Conservation (phyloP, 2,113 vertebrate species). For the Mastomys natalensis region DNA sequence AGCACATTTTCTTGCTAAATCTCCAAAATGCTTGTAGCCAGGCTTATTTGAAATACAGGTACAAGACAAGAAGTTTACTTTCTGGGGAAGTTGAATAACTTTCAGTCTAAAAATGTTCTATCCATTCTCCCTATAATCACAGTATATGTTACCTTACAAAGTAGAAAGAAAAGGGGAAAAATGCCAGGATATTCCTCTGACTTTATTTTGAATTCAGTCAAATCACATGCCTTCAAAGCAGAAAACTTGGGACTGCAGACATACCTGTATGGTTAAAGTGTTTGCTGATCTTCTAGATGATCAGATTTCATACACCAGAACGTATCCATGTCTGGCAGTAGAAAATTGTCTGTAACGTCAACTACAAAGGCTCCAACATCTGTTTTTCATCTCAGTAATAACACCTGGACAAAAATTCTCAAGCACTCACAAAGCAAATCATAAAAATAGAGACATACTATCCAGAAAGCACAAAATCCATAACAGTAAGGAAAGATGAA, state of each 20-base stretch:
- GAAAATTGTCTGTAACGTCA: background rate
- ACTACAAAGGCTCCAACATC: background rate
- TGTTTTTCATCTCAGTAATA: background rate
- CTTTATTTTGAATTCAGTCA: background rate
- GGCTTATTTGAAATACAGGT: background rate
- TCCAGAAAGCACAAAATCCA: background rate
- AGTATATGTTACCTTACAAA: background rate
- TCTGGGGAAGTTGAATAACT: background rate
- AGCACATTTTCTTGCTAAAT: conserved; percentile 15
- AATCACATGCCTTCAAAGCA: background rate
- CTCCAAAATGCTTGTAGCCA: background rate
- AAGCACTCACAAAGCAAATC: background rate
- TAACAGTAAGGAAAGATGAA: background rate
- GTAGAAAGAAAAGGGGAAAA: background rate
- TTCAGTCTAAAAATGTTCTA: accelerated
- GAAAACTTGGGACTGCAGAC: background rate
- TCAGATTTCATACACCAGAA: background rate
- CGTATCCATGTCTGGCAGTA: too few relatives aligned
- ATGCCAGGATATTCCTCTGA: background rate
- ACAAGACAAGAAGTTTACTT: conserved; percentile 3
- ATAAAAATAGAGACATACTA: background rate
- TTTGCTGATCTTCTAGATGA: background rate
- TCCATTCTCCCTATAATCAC: background rate
- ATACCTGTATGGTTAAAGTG: background rate
- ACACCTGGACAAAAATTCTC: background rate